Base-by-base conservation (phyloP, 2,113 vertebrate species). In the Melanerpes formicivorus region DNA sequence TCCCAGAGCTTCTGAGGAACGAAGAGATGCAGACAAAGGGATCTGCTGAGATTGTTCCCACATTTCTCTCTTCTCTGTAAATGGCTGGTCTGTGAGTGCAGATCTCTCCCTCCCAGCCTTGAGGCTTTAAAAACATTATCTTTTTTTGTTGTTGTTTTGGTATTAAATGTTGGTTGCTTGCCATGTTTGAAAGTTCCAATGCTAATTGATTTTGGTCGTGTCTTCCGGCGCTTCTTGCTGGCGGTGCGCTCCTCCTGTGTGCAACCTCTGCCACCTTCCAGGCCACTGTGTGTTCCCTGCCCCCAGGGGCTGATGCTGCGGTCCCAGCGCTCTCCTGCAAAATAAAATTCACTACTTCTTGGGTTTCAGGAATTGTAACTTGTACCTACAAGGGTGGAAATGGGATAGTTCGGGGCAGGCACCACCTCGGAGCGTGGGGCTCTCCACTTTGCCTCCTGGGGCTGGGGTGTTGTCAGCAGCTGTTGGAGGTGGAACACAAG, bases 301-400 rank as follows among this genome's bases (percentile, higher is more conserved):
- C 67, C 71, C 62, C 29, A 14, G 13, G 15, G 40, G n/a, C 84
- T 63, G 37, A 54, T 32, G 46, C 27, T 18, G 26, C 37, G 65
- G 25, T 16, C 78, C 3, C 5, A 67, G 58, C 0, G 1, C 7
- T 42, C 2, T 8, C 60, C 59, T 85, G 8, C 77, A 70, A 72
- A 95, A 94, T 95, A 93, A 96, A 96, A 32, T 30, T 88, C 9
- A 16, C 54, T 75, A 71, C 16, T 58, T 77, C 19, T 59, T 76
- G 55, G 11, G 2, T 44, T 72, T 0, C 10, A 5, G 4, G 58
- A 48, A 16, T 10, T 46, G 34, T 18, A 30, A 14, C 59, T 73
- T 32, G 3, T 9, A 5, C 12, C 14, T 16, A 7, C 0, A 0
- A 0, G 3, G 16, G 9, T 12, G 30, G 48, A 34, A 59, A 46